Percentiles rank a stretch among this genome's conserved stretches.
These are phyloP conservation scores for Rostratula benghalensis DNA, from an alignment of 2,113 vertebrate genomes.

Conservation along the genomic window DNA sequence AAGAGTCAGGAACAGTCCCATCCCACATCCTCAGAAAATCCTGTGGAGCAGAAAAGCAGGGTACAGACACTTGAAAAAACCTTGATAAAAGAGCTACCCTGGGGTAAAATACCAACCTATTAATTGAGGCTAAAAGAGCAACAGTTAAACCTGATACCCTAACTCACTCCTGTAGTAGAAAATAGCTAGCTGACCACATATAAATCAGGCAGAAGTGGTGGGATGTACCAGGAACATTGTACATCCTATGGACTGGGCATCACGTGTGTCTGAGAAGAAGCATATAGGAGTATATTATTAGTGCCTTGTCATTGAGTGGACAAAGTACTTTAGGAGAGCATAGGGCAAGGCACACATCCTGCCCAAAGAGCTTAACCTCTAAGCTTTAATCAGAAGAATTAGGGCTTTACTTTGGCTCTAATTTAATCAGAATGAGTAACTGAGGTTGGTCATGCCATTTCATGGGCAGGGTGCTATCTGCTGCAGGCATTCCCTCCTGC, in stretches of 20 bases:
- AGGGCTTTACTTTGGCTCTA: slow-evolving; percentile 44
- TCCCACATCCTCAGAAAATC: neutral
- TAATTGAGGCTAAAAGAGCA: neutral
- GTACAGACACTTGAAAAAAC: neutral
- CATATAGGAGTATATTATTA: neutral
- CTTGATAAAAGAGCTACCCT: neutral
- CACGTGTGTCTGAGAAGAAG: neutral
- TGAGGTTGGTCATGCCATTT: slow-evolving; percentile 8
- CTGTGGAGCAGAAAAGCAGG: neutral
- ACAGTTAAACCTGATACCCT: neutral
- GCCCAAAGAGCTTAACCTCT: slow-evolving; percentile 55
- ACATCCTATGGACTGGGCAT: neutral
- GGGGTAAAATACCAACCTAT: neutral
- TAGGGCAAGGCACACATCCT: slow-evolving; percentile 16
- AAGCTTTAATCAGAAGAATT: slow-evolving; percentile 69
- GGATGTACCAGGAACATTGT: neutral
- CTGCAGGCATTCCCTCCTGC: neutral
- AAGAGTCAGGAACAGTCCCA: neutral
- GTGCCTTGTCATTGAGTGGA: neutral
- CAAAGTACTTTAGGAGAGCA: slow-evolving; percentile 46
- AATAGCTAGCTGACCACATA: neutral
- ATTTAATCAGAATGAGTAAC: slow-evolving; percentile 51
- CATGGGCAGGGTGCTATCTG: neutral
- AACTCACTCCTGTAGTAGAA: neutral
- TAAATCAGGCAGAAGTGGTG: neutral